Evolutionary conservation across 92 coral and sea anemone species (phyloP).

Genomic region (Micromussa lordhowensis): DNA sequence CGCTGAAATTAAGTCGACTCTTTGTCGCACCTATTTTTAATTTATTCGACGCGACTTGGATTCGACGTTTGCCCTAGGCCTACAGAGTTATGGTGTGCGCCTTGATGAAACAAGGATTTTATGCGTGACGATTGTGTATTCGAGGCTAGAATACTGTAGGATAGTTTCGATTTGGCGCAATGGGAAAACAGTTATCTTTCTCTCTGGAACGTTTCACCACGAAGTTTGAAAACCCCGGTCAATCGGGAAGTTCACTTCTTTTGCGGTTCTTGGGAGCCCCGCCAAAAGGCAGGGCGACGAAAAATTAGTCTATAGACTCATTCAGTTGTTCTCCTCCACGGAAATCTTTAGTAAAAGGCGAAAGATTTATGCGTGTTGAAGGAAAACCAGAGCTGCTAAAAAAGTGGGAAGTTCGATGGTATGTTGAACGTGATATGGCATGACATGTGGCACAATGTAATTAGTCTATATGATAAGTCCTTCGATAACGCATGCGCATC

Average conservation of each 20-base stretch:
- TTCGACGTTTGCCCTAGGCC: no score
- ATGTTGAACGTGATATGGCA: not conserved
- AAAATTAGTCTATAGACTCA: constrained; percentile 97
- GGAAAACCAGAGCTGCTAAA: constrained; percentile 46
- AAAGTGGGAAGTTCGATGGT: not conserved
- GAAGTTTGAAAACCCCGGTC: no score
- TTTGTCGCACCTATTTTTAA: no score
- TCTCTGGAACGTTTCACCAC: no score
- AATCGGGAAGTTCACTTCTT: not conserved
- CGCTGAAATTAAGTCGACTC: no score
- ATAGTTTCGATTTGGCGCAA: no score
- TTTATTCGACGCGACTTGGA: no score
- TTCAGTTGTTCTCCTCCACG: constrained; percentile 90
- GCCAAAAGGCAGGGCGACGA: constrained; percentile 91
- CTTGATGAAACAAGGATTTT: no score
- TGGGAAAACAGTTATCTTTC: no score
- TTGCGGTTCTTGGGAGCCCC: constrained; percentile 58
- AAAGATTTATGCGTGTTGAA: constrained; percentile 72
- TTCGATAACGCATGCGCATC: not conserved
- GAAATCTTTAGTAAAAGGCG: constrained; percentile 92
- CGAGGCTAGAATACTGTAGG: no score
- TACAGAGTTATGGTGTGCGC: no score
- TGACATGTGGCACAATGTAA: not conserved
- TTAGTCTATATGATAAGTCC: not conserved
- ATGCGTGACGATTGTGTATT: no score